Base-by-base conservation (phyloP, 2,113 vertebrate species). In the Calidris pygmaea region DNA sequence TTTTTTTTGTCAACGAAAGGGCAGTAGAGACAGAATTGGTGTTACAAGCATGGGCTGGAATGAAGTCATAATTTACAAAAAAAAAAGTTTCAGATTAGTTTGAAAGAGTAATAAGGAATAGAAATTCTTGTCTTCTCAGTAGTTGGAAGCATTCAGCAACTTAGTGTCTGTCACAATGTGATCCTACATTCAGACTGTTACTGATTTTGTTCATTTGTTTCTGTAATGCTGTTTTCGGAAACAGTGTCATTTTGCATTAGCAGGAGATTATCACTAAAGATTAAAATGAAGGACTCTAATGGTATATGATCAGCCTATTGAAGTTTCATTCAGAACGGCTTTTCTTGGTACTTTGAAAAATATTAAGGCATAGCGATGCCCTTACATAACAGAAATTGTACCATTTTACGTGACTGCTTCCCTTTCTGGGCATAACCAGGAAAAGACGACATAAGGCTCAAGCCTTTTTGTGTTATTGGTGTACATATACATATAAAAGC, bases 191-290 rank as follows among this genome's bases (percentile, higher is more conserved):
- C 50, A 71, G 66, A 8, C 23, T 66, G 18, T 19, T 80, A 47
- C 60, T 84, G 73, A 27, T 81, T 87, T 62, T 71, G 37, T 66
- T 79, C 52, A 29, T 41, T 94, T 81, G 41, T 82, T 88, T 73
- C 27, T 9, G 1, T 67, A 53, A 66, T 39, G 9, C 9, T 81
- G 14, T 48, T 87, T 83, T 59, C 3, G 7, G 47, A 76, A 90
- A 77, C 29, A 41, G 20, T 55, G 10, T 35, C 7, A 37, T 58
- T 66, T 90, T 93, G 9, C n/a, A 66, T 72, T 45, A 68, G 12
- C 27, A 53, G 41, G 35, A 67, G 30, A 15, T 65, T 14, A 14
- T 65, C 8, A 5, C 12, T 60, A 32, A 53, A 7, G 9, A 47
- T 73, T 94, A 29, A 87, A 91, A 70, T 41, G 43, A 65, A 72